Conservation (phyloP, 2,113 vertebrate genomes). For the Solea solea region DNA sequence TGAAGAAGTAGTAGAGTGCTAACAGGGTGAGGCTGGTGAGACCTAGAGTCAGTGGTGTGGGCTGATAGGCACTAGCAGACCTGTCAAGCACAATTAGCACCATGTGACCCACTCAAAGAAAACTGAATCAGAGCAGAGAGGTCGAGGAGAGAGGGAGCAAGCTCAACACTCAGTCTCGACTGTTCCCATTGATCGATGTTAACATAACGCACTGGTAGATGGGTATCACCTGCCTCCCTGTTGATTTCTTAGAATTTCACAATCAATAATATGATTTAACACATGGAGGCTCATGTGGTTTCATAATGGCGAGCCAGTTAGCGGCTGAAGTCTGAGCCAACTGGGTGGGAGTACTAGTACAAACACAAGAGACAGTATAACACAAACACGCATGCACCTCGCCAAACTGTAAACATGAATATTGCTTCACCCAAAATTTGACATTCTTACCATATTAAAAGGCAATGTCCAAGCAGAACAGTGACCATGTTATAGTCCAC, state of each 20-base stretch:
- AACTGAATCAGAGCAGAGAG: slow-evolving; percentile 22
- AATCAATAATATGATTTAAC: slow-evolving; percentile 4
- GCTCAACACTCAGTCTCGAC: neutral
- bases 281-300: slow-evolving; percentile 1
- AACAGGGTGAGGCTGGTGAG: slow-evolving; percentile 55
- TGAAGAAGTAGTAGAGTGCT: slow-evolving; percentile 47
- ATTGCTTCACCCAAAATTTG: neutral
- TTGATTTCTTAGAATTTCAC: slow-evolving; percentile 38
- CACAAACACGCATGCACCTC: no score
- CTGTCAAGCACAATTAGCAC: slow-evolving; percentile 76
- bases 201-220: neutral
- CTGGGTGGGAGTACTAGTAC: neutral
- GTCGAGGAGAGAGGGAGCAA: slow-evolving; percentile 15
- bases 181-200: neutral
- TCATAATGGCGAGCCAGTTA: neutral
- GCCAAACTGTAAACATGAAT: neutral
- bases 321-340: neutral
- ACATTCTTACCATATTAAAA: neutral
- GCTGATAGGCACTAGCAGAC: slow-evolving; percentile 62
- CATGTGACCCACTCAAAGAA: slow-evolving; percentile 72
- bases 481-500: neutral
- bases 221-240: slow-evolving; percentile 32
- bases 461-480: neutral
- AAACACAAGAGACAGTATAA: neutral
- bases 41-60: slow-evolving; percentile 54